Conservation (phyloP, 2,113 vertebrate species). For the Chlamydotis undulata region DNA sequence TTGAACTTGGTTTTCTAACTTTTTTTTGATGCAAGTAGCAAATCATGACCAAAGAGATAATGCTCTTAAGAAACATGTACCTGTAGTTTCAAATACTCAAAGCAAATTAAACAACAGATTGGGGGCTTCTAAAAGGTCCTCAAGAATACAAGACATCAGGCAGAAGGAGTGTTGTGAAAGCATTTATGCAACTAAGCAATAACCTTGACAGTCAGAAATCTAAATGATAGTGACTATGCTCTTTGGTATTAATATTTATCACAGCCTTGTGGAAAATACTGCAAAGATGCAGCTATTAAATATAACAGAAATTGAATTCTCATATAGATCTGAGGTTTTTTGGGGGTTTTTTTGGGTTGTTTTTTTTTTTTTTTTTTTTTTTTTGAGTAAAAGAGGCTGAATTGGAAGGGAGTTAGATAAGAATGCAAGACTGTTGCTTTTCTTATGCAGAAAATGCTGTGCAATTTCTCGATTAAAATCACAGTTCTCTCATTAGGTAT, state of each 20-base stretch:
- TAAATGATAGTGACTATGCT: not conserved
- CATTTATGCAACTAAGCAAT: not conserved
- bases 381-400: not conserved
- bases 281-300: not conserved
- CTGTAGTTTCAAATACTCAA: not conserved
- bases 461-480: not conserved
- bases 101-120: not conserved
- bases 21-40: not conserved
- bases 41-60: not conserved
- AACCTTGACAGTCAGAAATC: not conserved
- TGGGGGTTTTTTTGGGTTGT: not conserved
- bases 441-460: not conserved
- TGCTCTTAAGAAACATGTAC: not conserved
- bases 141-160: not conserved
- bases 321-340: not conserved
- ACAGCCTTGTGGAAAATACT: not conserved
- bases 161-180: not conserved
- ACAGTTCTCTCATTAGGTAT: not conserved
- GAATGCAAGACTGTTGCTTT: not conserved
- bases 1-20: not conserved
- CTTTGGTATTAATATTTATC: not conserved
- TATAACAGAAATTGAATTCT: not conserved
- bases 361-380: no score
- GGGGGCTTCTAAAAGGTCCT: not conserved
- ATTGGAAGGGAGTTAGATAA: not conserved